Base-by-base conservation (phyloP, 1,140 invertebrate genomes). In the Panagrolaimus sp. region DNA sequence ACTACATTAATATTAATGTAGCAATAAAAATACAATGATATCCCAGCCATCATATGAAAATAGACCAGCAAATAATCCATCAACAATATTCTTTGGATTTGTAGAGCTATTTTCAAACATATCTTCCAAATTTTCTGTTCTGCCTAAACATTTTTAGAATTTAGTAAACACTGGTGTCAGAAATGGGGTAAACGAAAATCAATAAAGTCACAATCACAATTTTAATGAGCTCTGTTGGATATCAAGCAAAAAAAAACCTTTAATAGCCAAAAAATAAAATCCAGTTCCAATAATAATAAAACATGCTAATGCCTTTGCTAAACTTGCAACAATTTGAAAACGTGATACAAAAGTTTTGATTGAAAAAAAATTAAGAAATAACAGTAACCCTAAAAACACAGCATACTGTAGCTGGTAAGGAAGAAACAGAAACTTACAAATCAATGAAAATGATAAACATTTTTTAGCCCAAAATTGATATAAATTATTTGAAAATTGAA, bases 291-390 rank as follows among this genome's bases (percentile, higher is more conserved):
- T 79, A 61, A 81, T 83, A 3, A 81, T 31, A 23, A 66, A 63
- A 66, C 80, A 82, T 1, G 79, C 73, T 9, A 81, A 46, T 14
- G 83, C 38, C 66, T 81, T 81, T 9, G 79, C 79, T 14, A 78
- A 48, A 3, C 81, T 81, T n/a, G 81, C 79, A 9, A 77, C 63
- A 48, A 81, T 81, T 63, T 81, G 79, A 62, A 81, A 83, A 13
- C 81, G 57, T 3, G 79, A 74, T 20, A 81, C 79, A 63, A 81
- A 81, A 51, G 77, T 81, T 46, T 71, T 78, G 43, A 81, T 51
- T 23, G 63, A 70, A 66, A 81, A 81, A 66, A 81, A 81, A 70
- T 81, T 81, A 74, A 81, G 79, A 81, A 81, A 81, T 23, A 79
- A 81, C 23, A 81, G 69, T 9, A 81, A 65, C 74, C 68, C 79